Evolutionary conservation across 2,113 vertebrate species (phyloP), one percentile per base, ranked within the genome.

Genomic region (Petrocephalus microphthalmus): DNA sequence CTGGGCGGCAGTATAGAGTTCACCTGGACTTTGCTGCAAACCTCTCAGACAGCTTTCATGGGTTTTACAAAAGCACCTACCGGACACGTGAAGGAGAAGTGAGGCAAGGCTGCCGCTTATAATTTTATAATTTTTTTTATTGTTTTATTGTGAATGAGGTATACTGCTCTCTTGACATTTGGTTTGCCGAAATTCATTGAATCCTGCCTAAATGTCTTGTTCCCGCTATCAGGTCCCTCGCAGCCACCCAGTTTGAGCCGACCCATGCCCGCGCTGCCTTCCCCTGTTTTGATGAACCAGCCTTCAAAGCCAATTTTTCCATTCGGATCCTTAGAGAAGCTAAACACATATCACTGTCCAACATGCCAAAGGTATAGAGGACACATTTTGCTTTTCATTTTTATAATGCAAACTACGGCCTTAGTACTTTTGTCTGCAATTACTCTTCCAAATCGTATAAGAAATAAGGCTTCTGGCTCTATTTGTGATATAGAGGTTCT

Each of bases 61-160:
- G 97, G 5, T 98, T 99, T 91, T 99, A 99, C 91, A 98, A 96
- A 92, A 96, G 98, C 94, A 97, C 94, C 90, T 98, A 98, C 92
- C 95, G 94, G 90, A 96, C 96, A 85, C 94, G 90, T 47, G 92
- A 92, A 0, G 97, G 97, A 37, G 95, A 97, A 42, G 91, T 94
- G 89, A 95, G 97, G 97, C 98, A 93, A 92, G 92, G 78, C 22
- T 52, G 25, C 33, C 20, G 33, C 51, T 47, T 47, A 22, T 29
- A 7, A 85, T 10, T 49, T 25, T 2, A 84, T 85, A 2, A 5
- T 51, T 56, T 54, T 33, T 22, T 74, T 42, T 52, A 64, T 10
- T 19, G 42, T 54, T 15, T 84, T 7, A 15, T 22, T 47, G 20
- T 7, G 5, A 10, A 25, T 51, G 53, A n/a, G 56, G 7, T 10